Evolutionary conservation across 2,113 vertebrate species (phyloP).

Genomic region (zebrafish (Danio rerio)): GRCz12tu NC_133185.1:27844001-27844500

Average conservation of each 20-base stretch:
- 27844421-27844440: background rate
- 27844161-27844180: too few species aligned
- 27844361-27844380: conserved; percentile 84
- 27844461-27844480: too few species aligned
- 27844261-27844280: background rate
- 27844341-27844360: conserved; percentile 92
- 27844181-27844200: too few species aligned
- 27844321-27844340: conserved; percentile 88
- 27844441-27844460: background rate
- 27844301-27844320: conserved; percentile 16
- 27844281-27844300: background rate
- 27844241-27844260: background rate
- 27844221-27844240: background rate
- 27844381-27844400: conserved; percentile 75
- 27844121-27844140: too few species aligned
- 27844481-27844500: conserved; percentile 73
- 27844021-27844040: too few species aligned
- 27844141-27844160: too few species aligned
- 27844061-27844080: too few species aligned
- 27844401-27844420: conserved; percentile 57
- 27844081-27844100: too few species aligned
- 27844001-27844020: too few species aligned
- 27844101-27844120: too few species aligned
- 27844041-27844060: too few species aligned
- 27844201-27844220: too few species aligned